Conservation (phyloP, 2,113 vertebrate genomes). For the Chelonoidis abingdonii region DNA sequence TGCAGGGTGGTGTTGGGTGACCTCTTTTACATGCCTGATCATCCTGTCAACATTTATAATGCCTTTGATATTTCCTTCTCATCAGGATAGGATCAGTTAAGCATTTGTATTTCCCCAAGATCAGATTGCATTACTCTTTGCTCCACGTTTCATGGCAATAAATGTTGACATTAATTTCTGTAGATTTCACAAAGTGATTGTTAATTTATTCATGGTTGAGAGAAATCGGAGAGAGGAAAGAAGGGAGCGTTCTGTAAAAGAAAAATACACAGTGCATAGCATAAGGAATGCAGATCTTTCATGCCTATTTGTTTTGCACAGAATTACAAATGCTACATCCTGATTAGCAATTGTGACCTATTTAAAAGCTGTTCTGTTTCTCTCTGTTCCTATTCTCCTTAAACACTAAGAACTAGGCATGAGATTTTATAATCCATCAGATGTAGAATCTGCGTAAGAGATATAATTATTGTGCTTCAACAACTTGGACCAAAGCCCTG, state of each 20-base stretch:
- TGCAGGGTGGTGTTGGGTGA: conserved; percentile 40
- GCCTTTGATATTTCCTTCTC: conserved; percentile 56
- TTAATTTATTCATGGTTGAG: conserved; percentile 66
- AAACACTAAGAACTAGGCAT: conserved; percentile 76
- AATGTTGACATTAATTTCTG: conserved; percentile 68
- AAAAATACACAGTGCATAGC: conserved; percentile 43
- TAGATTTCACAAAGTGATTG: conserved; percentile 58
- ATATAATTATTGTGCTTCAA: conserved; percentile 72
- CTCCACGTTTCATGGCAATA: conserved; percentile 59
- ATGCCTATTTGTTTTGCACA: conserved; percentile 63
- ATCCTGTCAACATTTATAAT: conserved; percentile 59
- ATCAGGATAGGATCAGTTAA: conserved; percentile 63
- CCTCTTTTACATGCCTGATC: conserved; percentile 66
- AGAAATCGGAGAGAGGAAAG: conserved; percentile 8
- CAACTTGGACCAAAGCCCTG: conserved; percentile 74
- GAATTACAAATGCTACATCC: conserved; percentile 64
- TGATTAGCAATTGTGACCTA: conserved; percentile 74
- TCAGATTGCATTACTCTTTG: conserved; percentile 67
- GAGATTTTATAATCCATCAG: conserved; percentile 74
- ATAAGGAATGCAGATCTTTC: conserved; percentile 47
- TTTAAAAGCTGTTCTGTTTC: conserved; percentile 75
- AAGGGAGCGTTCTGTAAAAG: background rate
- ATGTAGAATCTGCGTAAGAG: conserved; percentile 72
- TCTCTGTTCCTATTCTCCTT: conserved; percentile 61
- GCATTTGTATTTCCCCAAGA: conserved; percentile 57